Evolutionary conservation across 2,113 vertebrate species (phyloP).

Genomic region (Tringa solitaria): DNA sequence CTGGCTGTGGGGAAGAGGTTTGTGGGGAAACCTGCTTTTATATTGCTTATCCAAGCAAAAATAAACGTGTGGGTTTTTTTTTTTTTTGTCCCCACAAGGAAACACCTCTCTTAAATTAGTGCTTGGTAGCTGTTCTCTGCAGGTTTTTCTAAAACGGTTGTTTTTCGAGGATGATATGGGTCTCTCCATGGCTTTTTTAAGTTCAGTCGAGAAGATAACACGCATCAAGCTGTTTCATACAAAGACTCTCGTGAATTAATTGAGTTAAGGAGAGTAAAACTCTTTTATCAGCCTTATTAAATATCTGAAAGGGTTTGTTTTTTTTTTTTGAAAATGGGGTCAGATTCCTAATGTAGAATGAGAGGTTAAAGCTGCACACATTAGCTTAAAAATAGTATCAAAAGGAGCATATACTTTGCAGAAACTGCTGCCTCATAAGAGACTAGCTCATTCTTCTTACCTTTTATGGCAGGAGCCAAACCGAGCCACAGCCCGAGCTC

Average conservation of each 20-base stretch:
- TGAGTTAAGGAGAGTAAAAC: neutral
- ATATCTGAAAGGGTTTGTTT: neutral
- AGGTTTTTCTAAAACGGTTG: accelerated
- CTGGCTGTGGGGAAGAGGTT: neutral
- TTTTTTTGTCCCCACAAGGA: neutral
- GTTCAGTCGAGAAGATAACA: accelerated
- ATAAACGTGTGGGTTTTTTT: neutral
- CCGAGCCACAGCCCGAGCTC: neutral
- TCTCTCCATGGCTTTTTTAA: accelerated
- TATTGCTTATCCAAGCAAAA: neutral
- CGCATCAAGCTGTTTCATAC: neutral
- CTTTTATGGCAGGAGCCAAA: neutral
- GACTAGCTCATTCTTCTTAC: neutral
- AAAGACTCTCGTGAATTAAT: accelerated
- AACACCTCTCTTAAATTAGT: neutral
- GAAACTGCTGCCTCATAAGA: neutral
- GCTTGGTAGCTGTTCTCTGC: neutral
- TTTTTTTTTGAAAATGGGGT: neutral
- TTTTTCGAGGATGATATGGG: accelerated
- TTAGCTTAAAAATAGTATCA: neutral
- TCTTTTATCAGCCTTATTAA: neutral
- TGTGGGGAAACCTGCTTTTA: neutral
- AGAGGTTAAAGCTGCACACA: neutral
- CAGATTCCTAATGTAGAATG: neutral
- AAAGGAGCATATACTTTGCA: neutral